These are phyloP conservation scores for Neoniphon sammara DNA, from an alignment of 2,797 vertebrate genomes.

Conservation along the genomic window DNA sequence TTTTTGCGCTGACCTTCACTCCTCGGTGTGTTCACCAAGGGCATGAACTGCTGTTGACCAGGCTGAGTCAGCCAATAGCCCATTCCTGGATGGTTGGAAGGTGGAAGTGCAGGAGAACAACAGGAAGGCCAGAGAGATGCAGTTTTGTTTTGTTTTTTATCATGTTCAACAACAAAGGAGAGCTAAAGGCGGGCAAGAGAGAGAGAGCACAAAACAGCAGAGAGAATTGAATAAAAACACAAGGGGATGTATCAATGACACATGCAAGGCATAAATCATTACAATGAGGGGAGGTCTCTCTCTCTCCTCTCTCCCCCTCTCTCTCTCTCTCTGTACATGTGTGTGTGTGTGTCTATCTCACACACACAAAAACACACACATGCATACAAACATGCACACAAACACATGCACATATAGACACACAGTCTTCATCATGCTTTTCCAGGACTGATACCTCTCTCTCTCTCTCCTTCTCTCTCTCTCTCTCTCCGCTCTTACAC, in stretches of 20 bases:
- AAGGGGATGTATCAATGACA: constrained; percentile 37
- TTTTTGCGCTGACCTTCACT: constrained; percentile 41
- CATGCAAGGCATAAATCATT: constrained; percentile 44
- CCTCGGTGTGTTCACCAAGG: constrained; percentile 55
- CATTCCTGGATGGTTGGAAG: constrained; percentile 56
- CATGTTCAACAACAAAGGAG: constrained; percentile 59
- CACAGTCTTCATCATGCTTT: too few species aligned
- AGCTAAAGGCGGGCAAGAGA: constrained; percentile 10
- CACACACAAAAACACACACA: background rate
- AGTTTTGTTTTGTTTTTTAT: background rate
- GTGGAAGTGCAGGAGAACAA: constrained; percentile 29
- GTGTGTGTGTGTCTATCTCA: background rate
- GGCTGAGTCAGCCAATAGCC: constrained; percentile 70
- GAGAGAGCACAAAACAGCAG: background rate
- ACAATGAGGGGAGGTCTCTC: constrained; percentile 13
- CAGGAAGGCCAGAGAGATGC: constrained; percentile 1
- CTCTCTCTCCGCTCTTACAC: constrained; percentile 29
- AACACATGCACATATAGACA: background rate
- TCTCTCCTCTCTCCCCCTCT: background rate
- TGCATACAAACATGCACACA: too few species aligned
- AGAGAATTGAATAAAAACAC: constrained; percentile 43
- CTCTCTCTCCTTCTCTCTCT: constrained; percentile 9
- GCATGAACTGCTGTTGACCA: constrained; percentile 52
- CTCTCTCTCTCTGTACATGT: background rate
- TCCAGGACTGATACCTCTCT: background rate